Evolutionary conservation across 2,888 invertebrate genomes (phyloP), one percentile per base, ranked within the genome.

Genomic region (Drosophila neonasuta): DNA sequence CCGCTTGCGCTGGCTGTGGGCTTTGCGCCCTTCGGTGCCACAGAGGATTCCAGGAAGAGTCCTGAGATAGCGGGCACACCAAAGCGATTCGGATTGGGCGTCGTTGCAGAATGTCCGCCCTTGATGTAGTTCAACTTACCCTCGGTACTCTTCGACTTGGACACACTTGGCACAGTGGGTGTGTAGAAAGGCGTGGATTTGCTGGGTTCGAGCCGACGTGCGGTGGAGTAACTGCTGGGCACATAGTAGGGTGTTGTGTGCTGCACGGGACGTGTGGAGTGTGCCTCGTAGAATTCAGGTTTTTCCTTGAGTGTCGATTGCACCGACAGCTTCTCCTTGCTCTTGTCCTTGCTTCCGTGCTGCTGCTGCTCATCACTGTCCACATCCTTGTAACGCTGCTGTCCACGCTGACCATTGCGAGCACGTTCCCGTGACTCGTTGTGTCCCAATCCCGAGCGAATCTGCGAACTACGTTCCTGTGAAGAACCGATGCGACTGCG

Each of bases 171-270:
- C 30, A 91, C 88, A 0, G 91, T 91, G 20, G 91, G 91, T 3
- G 91, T 91, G 55, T 91, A 91, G 71, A 87, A 91, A 1, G 91
- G 91, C 0, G 91, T 90, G 3, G 90, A 86, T 17, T 89, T 85
- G 17, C 90, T 90, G 1, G 88, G 79, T 24, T 90, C 91, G 9
- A 90, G 52, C 7, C 88, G 86, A 15, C 90, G 78, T 1, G 88
- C 90, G 0, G 91, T 91, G 3, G 90, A 86, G 20, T 90, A 89
- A 5, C 88, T 88, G 29, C 88, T 89, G 11, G 80, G 62, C 6
- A 80, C 65, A 42, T 86, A 87, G 15, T 79, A 62, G 2, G 88
- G 81, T 1, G 90, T 89, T 7, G 86, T 78, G 4, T 69, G 77
- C 20, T 80, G 86, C 3, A 73, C 65, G n/a, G 78, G 49, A 2